Conservation (phyloP, 1,140 invertebrate genomes). For the Caenorhabditis remanei region DNA sequence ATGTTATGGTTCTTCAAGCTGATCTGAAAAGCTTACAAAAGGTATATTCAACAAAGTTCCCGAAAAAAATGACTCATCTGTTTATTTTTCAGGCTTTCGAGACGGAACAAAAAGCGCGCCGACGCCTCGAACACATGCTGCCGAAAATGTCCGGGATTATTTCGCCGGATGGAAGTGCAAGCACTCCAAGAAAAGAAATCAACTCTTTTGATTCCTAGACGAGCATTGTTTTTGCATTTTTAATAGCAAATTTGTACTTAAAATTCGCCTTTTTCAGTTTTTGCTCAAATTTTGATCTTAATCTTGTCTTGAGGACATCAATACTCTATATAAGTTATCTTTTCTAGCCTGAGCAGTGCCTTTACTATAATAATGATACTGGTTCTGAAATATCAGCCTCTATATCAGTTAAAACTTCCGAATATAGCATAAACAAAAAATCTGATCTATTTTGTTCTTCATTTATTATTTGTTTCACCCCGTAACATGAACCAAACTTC, state of each 20-base stretch:
- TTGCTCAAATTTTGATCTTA: no score
- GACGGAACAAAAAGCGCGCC: conserved; percentile 33
- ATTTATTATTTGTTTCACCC: no score
- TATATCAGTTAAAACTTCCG: no score
- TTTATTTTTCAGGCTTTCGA: conserved; percentile 14
- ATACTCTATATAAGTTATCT: no score
- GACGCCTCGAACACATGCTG: conserved; percentile 14
- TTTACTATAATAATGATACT: no score
- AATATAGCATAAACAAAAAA: no score
- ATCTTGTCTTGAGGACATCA: no score
- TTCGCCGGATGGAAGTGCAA: conserved; percentile 18
- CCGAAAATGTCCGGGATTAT: conserved; percentile 19
- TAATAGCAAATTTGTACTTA: background rate
- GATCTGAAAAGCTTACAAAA: conserved; percentile 42
- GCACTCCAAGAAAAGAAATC: conserved; percentile 41
- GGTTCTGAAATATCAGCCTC: no score
- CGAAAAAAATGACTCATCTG: background rate
- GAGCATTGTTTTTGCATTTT: background rate
- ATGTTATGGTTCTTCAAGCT: conserved; percentile 78
- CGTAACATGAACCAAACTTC: background rate
- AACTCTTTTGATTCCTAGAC: conserved; percentile 6
- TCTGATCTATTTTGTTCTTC: no score
- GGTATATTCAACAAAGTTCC: background rate
- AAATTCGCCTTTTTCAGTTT: background rate
- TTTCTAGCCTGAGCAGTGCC: no score